Conservation (phyloP, 1,140 invertebrate genomes). For the Aphelenchoides besseyi region DNA sequence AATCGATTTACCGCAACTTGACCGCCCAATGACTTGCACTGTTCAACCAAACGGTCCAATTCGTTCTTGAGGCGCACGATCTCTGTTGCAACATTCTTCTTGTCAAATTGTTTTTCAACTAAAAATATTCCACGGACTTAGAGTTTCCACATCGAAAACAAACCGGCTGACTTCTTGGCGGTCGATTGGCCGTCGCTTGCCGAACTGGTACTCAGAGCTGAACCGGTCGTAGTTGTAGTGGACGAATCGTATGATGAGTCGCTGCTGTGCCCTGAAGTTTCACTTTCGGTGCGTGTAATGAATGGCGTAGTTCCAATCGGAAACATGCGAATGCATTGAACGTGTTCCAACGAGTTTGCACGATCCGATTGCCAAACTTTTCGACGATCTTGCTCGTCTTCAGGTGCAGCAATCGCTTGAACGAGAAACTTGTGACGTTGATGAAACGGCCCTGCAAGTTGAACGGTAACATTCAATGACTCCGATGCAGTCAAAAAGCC, state of each 20-base stretch:
- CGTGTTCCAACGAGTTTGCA: conserved; percentile 15
- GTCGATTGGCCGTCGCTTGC: not conserved
- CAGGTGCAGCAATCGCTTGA: conserved; percentile 30
- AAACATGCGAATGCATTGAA: conserved; percentile 33
- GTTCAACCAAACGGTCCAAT: conserved; percentile 25
- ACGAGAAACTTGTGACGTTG: conserved; percentile 27
- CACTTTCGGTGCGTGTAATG: not conserved
- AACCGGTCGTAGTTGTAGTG: not conserved
- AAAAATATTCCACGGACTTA: conserved; percentile 11
- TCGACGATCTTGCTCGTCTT: conserved; percentile 31
- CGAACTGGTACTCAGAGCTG: not conserved
- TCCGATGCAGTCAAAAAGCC: conserved; percentile 27
- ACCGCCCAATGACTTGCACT: conserved; percentile 28
- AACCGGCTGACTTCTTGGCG: not conserved
- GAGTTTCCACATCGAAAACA: too few species aligned
- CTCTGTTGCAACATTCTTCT: conserved; percentile 25
- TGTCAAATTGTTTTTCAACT: conserved; percentile 24
- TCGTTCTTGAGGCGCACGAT: conserved; percentile 30
- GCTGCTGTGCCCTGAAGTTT: not conserved
- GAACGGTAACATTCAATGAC: conserved; percentile 26
- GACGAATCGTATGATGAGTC: not conserved
- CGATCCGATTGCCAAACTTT: conserved; percentile 25
- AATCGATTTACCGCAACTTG: conserved; percentile 16
- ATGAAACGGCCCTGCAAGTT: conserved; percentile 25
- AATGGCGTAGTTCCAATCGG: conserved; percentile 8